Percentiles rank a stretch among this genome's conserved stretches.
These are phyloP conservation scores for Telenomus remus DNA, from an alignment of 1,140 invertebrate genomes.

Conservation along the genomic window DNA sequence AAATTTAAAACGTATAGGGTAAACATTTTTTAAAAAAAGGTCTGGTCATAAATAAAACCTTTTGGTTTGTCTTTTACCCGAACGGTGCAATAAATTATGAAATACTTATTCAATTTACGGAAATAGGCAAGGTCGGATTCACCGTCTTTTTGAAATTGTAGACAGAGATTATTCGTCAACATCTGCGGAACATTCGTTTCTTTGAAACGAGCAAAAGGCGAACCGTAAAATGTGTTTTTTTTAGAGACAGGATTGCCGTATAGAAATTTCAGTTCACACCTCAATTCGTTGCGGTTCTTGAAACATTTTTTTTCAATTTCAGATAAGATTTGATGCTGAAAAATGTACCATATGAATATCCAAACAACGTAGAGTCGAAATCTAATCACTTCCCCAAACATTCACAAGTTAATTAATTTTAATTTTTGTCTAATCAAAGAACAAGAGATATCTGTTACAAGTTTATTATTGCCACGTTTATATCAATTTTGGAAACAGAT, in stretches of 20 bases:
- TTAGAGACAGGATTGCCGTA: no score
- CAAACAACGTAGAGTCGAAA: neutral
- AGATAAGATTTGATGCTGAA: no score
- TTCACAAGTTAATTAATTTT: slow-evolving; percentile 9
- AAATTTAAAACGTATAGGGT: neutral
- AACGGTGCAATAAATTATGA: neutral
- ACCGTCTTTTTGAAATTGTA: neutral
- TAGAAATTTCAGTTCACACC: no score
- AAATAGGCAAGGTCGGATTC: neutral
- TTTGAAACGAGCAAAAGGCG: neutral
- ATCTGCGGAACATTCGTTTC: slow-evolving; percentile 1
- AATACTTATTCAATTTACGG: neutral
- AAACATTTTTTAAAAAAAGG: no score
- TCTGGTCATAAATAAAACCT: no score
- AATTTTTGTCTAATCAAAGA: slow-evolving; percentile 10
- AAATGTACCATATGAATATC: no score
- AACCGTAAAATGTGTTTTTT: no score
- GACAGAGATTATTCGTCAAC: neutral
- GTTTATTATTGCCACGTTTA: slow-evolving; percentile 45
- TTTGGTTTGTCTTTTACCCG: no score
- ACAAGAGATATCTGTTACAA: slow-evolving; percentile 47
- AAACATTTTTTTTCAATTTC: no score
- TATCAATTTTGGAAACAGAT: slow-evolving; percentile 44
- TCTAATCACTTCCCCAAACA: slow-evolving; percentile 17
- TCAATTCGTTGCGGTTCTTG: no score